A percentile compares a stretch with the other conserved stretches of the same genome.
Evolutionary conservation across 2,888 invertebrate genomes (phyloP).

Genomic region (Torymus texanus): DNA sequence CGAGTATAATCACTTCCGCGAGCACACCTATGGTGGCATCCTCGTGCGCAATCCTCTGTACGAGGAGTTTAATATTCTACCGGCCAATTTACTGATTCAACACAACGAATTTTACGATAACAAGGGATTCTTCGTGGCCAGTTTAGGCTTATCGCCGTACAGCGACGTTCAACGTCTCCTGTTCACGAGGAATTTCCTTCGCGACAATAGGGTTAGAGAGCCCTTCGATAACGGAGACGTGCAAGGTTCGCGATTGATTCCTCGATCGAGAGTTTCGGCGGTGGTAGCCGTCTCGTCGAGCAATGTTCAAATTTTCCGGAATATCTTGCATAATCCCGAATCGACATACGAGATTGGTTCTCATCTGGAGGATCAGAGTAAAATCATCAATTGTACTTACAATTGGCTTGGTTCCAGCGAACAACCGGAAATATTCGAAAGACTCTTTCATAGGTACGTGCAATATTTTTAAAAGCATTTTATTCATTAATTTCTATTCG

Average conservation of each 20-base stretch:
- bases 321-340: slow-evolving; percentile 92
- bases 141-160: slow-evolving; percentile 91
- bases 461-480: background rate
- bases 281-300: slow-evolving; percentile 93
- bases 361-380: slow-evolving; percentile 95
- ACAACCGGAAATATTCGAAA: slow-evolving; percentile 83
- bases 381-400: slow-evolving; percentile 92
- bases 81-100: slow-evolving; percentile 83
- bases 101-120: slow-evolving; percentile 95
- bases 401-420: slow-evolving; percentile 94
- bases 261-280: slow-evolving; percentile 94
- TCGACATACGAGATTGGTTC: slow-evolving; percentile 97
- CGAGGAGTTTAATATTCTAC: slow-evolving; percentile 87
- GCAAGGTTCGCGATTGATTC: slow-evolving; percentile 84
- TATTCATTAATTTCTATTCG: slow-evolving; percentile 9
- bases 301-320: slow-evolving; percentile 91
- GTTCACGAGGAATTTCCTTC: slow-evolving; percentile 91
- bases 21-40: slow-evolving; percentile 88
- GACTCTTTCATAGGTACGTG: slow-evolving; percentile 82
- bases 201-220: slow-evolving; percentile 90
- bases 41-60: slow-evolving; percentile 87
- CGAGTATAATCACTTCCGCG: slow-evolving; percentile 92
- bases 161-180: slow-evolving; percentile 87
- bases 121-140: slow-evolving; percentile 90
- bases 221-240: slow-evolving; percentile 84